phyloP scores from a whole-genome alignment of 2,113 vertebrate genomes.

The Ammodytes marinus region DNA sequence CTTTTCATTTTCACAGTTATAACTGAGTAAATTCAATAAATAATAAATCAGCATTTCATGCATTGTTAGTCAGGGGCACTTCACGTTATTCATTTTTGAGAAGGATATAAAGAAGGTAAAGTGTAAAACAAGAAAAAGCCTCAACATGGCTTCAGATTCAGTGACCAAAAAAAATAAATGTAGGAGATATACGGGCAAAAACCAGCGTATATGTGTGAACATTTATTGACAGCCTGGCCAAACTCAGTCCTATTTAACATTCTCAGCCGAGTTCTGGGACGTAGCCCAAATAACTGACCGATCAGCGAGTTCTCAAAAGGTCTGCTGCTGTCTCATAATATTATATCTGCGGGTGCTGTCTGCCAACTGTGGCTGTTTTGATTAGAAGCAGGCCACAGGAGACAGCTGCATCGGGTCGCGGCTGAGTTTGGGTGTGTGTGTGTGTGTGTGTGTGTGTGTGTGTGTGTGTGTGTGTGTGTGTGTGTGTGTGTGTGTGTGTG shows the following conservation, averaged over 20 bases:
- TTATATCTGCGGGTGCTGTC: conserved; percentile 57
- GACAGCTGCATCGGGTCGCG: conserved; percentile 57
- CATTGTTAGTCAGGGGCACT: conserved; percentile 1
- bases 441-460: too few species aligned
- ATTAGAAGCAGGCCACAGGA: conserved; percentile 61
- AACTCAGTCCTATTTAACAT: conserved; percentile 44
- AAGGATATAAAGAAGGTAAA: neutral
- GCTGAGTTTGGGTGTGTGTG: neutral
- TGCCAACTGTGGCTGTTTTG: conserved; percentile 63
- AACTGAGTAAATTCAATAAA: neutral
- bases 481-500: neutral
- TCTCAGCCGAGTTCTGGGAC: conserved; percentile 34
- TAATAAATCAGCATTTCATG: neutral
- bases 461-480: neutral
- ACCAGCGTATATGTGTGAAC: neutral
- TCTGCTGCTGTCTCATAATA: conserved; percentile 69
- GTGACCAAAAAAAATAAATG: neutral
- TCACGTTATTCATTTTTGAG: neutral
- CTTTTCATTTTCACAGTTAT: neutral
- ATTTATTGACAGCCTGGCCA: conserved; percentile 16
- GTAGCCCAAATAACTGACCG: conserved; percentile 48
- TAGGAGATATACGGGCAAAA: neutral
- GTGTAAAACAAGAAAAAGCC: neutral
- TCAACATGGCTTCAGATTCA: neutral
- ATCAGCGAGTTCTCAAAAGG: conserved; percentile 49